phyloP scores from a whole-genome alignment of 2,797 vertebrate species.

The Sebastes itinus region DNA sequence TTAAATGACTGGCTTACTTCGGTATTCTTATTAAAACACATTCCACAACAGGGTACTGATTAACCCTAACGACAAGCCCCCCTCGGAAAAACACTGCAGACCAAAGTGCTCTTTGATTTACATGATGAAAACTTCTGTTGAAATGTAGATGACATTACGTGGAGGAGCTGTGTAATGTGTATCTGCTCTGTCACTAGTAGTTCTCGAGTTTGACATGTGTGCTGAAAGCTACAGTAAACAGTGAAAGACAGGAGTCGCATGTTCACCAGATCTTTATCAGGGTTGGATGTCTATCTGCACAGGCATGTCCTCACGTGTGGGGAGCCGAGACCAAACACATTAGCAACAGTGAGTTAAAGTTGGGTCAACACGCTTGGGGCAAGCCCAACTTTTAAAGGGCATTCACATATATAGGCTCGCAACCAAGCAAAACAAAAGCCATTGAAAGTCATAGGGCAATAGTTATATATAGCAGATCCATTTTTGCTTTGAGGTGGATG shows the following conservation, averaged over 20 bases:
- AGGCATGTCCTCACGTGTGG: constrained; percentile 27
- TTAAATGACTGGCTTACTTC: constrained; percentile 56
- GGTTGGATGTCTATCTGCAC: constrained; percentile 14
- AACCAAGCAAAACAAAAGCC: constrained; percentile 55
- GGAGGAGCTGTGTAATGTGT: not conserved
- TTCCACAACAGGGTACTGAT: constrained; percentile 58
- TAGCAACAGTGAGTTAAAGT: constrained; percentile 19
- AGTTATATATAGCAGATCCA: constrained; percentile 51
- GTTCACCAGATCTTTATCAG: constrained; percentile 32
- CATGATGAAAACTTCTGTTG: constrained; percentile 12
- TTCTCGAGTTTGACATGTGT: not conserved
- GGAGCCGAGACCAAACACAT: constrained; percentile 26
- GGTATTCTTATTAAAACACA: constrained; percentile 73
- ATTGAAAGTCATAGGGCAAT: constrained; percentile 56
- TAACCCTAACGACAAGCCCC: constrained; percentile 55
- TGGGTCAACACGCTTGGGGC: constrained; percentile 41
- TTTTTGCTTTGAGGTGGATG: constrained; percentile 23
- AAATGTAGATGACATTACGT: not conserved
- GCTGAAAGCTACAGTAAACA: not conserved
- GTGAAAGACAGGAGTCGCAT: not conserved
- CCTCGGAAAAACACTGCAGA: constrained; percentile 8
- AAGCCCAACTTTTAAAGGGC: constrained; percentile 53
- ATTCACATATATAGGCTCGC: constrained; percentile 18
- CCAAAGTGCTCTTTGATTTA: constrained; percentile 31
- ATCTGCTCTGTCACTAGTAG: not conserved